These are phyloP conservation scores for Rosalia funebris DNA, from an alignment of 2,888 invertebrate genomes.

Conservation along the genomic window DNA sequence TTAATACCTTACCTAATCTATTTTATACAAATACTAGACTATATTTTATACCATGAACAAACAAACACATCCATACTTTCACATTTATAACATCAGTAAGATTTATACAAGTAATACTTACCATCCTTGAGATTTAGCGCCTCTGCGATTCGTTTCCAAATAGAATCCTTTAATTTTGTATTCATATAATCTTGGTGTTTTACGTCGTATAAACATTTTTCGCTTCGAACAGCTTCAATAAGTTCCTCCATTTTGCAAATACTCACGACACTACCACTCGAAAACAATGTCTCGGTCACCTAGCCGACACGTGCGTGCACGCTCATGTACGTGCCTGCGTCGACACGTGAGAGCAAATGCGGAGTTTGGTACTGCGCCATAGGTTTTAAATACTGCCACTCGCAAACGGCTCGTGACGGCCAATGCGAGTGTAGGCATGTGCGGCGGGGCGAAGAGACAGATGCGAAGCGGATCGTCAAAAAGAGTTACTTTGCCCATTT, in stretches of 20 bases:
- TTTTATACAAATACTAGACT: no score
- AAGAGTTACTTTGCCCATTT: no score
- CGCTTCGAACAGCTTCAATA: no score
- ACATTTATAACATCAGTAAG: constrained; percentile 5
- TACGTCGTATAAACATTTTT: constrained; percentile 20
- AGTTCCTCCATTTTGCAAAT: no score
- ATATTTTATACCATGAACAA: no score
- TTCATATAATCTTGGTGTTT: constrained; percentile 23
- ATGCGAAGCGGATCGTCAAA: no score
- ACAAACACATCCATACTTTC: no score
- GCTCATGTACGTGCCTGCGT: constrained; percentile 12
- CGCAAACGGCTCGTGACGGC: no score
- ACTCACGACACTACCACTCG: constrained; percentile 21
- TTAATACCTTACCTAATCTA: no score
- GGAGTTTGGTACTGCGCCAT: constrained; percentile 1
- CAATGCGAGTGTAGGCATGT: no score
- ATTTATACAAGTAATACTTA: constrained; percentile 9
- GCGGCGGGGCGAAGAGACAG: no score
- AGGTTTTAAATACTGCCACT: no score
- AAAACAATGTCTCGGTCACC: constrained; percentile 12
- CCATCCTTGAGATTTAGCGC: constrained; percentile 21
- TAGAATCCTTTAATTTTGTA: constrained; percentile 4
- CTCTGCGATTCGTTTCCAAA: constrained; percentile 22
- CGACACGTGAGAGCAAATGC: constrained; percentile 21
- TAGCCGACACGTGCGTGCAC: constrained; percentile 7